Percentiles rank a stretch among this genome's conserved stretches.
Evolutionary conservation across 2,113 vertebrate species (phyloP).

Genomic region (Oreochromis tanganicae): DNA sequence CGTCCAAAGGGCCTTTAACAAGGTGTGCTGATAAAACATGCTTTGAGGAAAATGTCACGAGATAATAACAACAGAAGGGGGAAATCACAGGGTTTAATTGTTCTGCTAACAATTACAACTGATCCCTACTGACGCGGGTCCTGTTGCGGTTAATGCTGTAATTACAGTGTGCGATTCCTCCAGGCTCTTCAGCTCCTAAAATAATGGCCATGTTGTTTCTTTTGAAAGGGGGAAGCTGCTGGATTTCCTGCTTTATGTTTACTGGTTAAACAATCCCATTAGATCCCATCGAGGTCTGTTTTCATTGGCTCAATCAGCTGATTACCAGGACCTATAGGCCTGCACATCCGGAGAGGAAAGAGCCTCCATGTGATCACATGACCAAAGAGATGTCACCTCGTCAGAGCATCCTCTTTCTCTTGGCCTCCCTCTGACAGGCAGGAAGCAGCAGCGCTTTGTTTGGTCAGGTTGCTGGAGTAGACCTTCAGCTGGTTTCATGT

Average conservation of each 20-base stretch:
- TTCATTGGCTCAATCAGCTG: neutral
- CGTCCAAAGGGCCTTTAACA: slow-evolving; percentile 6
- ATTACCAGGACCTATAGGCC: neutral
- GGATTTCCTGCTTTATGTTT: neutral
- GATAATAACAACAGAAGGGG: slow-evolving; percentile 18
- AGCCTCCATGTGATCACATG: neutral
- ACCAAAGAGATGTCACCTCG: neutral
- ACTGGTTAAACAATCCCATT: neutral
- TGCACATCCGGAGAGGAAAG: neutral
- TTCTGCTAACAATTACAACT: neutral
- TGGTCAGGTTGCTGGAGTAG: neutral
- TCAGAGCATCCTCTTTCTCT: neutral
- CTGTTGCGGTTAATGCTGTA: neutral
- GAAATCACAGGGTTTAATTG: slow-evolving; percentile 18
- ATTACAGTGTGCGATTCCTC: neutral
- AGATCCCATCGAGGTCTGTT: neutral
- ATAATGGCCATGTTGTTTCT: neutral
- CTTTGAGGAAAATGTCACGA: slow-evolving; percentile 41
- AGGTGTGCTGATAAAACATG: slow-evolving; percentile 51
- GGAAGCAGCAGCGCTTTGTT: neutral
- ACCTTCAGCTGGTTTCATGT: neutral
- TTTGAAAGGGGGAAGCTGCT: neutral
- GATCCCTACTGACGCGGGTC: neutral
- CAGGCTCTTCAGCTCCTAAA: neutral
- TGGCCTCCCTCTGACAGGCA: neutral